Conservation (phyloP, 2,113 vertebrate species). For the Anthoscopus minutus region DNA sequence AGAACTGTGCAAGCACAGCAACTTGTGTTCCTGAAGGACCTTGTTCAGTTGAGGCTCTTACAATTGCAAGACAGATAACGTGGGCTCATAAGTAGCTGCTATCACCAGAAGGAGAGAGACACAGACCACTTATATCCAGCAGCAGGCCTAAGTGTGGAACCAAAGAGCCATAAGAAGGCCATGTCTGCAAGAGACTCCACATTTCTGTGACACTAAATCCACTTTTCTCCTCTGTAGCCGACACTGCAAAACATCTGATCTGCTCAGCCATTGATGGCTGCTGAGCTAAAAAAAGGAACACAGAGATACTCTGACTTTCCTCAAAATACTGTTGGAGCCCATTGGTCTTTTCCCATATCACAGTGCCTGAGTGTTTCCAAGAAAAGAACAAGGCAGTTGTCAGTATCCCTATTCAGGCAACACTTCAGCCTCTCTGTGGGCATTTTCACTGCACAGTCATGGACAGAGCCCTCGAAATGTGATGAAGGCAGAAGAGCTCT, state of each 20-base stretch:
- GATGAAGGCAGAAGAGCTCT: background rate
- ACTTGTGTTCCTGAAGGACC: background rate
- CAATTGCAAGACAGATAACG: background rate
- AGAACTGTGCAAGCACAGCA: background rate
- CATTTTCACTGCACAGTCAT: background rate
- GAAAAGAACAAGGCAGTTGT: conserved; percentile 30
- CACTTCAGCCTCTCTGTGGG: background rate
- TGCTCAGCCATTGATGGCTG: background rate
- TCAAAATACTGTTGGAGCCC: background rate
- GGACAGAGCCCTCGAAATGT: background rate
- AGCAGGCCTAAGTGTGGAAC: background rate
- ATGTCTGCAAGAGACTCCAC: background rate
- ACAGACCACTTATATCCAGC: background rate
- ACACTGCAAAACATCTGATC: background rate
- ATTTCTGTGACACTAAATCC: background rate
- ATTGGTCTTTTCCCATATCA: background rate
- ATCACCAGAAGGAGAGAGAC: background rate
- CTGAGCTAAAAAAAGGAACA: conserved; percentile 35
- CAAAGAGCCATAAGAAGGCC: background rate
- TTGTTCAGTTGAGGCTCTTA: background rate
- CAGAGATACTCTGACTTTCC: background rate
- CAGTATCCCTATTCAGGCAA: background rate
- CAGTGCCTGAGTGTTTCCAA: conserved; percentile 21
- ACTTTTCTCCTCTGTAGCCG: background rate
- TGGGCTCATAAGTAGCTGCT: background rate